Evolutionary conservation across 1,140 invertebrate genomes (phyloP).

Genomic region (Bombus ignitus): DNA sequence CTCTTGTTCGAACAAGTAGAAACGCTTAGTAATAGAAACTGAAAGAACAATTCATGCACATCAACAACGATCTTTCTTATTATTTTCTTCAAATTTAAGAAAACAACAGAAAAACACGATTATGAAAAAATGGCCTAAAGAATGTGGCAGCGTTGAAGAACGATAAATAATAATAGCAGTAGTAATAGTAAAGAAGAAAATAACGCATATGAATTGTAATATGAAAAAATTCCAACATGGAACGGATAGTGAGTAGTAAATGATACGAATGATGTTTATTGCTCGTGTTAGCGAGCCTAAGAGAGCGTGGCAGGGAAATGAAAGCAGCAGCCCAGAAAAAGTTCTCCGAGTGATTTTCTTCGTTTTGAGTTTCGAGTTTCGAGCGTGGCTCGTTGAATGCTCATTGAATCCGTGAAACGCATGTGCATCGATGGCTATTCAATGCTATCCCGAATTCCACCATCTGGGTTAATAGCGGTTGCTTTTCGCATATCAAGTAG

Average conservation of each 20-base stretch:
- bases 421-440: background rate
- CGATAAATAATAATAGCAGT: no score
- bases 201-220: no score
- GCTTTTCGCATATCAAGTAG: background rate
- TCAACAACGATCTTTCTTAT: no score
- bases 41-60: background rate
- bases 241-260: background rate
- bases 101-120: background rate
- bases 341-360: conserved; percentile 28
- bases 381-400: background rate
- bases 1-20: background rate
- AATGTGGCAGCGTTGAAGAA: background rate
- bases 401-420: background rate
- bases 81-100: background rate
- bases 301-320: background rate
- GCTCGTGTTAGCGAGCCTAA: background rate
- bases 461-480: conserved; percentile 8
- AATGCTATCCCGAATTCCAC: background rate
- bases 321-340: background rate
- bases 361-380: background rate
- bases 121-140: background rate
- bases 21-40: background rate
- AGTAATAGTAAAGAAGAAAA: no score
- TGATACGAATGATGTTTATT: background rate
- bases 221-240: background rate